These are phyloP conservation scores for Metopolophium dirhodum DNA, from an alignment of 1,140 invertebrate species.

Conservation along the genomic window DNA sequence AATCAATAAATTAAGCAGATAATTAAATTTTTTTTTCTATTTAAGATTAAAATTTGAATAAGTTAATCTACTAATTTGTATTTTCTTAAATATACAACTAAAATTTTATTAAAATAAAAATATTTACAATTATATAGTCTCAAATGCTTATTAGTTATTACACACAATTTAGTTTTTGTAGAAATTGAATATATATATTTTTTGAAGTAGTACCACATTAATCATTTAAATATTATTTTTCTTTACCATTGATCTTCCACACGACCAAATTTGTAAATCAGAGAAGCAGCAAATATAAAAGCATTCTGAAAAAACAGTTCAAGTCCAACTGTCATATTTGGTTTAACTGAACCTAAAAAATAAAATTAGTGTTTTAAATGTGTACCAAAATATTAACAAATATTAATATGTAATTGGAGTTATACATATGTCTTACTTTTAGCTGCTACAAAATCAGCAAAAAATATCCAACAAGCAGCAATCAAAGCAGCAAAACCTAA, in stretches of 20 bases:
- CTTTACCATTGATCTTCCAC: slow-evolving; percentile 73
- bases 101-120: not conserved
- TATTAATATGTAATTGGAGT: not conserved
- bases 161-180: not conserved
- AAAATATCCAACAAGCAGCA: slow-evolving; percentile 94
- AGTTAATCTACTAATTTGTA: not conserved
- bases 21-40: not conserved
- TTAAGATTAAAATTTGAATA: not conserved
- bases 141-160: slow-evolving; percentile 1
- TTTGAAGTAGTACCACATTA: not conserved
- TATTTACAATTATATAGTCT: slow-evolving; percentile 19
- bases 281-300: slow-evolving; percentile 89
- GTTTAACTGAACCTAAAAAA: slow-evolving; percentile 14
- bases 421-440: slow-evolving; percentile 32
- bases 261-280: slow-evolving; percentile 94
- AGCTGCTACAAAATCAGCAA: slow-evolving; percentile 74
- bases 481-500: slow-evolving; percentile 95
- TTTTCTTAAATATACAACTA: not conserved
- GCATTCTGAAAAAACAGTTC: slow-evolving; percentile 94
- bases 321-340: slow-evolving; percentile 78
- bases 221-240: not conserved
- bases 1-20: not conserved
- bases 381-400: not conserved
- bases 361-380: slow-evolving; percentile 18
- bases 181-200: not conserved